Evolutionary conservation across 2,797 vertebrate genomes (phyloP).

Genomic region (Salarias fasciatus): DNA sequence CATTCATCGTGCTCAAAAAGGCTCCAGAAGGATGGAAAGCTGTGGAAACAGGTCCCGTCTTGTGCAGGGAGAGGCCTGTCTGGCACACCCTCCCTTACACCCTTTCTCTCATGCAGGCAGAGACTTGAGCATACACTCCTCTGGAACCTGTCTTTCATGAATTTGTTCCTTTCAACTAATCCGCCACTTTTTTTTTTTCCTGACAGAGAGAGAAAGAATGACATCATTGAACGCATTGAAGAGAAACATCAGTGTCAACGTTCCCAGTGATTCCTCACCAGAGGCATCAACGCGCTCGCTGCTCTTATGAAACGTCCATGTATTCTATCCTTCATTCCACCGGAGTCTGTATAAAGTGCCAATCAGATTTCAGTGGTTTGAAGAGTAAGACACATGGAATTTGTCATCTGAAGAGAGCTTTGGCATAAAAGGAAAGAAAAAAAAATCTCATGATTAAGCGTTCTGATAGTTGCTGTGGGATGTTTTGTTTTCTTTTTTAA

Average conservation of each 20-base stretch:
- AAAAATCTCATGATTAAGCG: no score
- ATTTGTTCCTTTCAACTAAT: conserved; percentile 48
- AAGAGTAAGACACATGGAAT: conserved; percentile 95
- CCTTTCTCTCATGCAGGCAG: conserved; percentile 5
- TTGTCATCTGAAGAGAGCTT: conserved; percentile 65
- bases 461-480: not conserved
- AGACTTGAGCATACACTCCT: conserved; percentile 10
- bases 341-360: conserved; percentile 95
- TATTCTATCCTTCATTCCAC: conserved; percentile 99
- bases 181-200: conserved; percentile 40
- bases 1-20: conserved; percentile 47
- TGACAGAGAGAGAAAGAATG: conserved; percentile 35
- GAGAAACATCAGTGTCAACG: conserved; percentile 14
- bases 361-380: conserved; percentile 99
- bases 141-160: conserved; percentile 53
- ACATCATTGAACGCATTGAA: conserved; percentile 8
- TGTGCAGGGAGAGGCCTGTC: conserved; percentile 71
- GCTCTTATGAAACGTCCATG: conserved; percentile 84
- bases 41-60: conserved; percentile 70
- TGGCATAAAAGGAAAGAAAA: not conserved
- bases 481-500: conserved; percentile 6
- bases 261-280: conserved; percentile 23
- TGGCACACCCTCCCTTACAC: conserved; percentile 62
- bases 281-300: conserved; percentile 7
- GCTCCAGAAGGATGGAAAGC: conserved; percentile 47